Evolutionary conservation across 2,888 invertebrate genomes (phyloP), one percentile per base, ranked within the genome.

Genomic region (Psylliodes chrysocephalus): DNA sequence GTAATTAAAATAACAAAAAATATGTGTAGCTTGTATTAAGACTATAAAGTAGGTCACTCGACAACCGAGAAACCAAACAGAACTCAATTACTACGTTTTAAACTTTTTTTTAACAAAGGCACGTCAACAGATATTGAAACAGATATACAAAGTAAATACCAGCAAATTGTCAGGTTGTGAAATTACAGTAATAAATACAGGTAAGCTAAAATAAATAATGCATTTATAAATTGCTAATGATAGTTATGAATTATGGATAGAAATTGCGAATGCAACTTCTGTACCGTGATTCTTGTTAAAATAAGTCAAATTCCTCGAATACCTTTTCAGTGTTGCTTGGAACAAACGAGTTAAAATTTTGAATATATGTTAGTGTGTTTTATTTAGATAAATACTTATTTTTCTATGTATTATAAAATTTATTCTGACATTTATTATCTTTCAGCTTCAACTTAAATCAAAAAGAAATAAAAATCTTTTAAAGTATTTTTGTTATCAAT

Each of bases 181-280:
- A 66, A 64, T 66, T 46, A 59, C 49, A 52, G 56, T 35, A 57
- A 66, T 64, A 64, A 66, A 49, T 62, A 28, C 53, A 28, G 15
- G 28, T 8, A 8, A 49, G 10, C 17, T 33, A 35, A 59, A 60
- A 63, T 63, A 64, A 60, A 66, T 63, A 64, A 53, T 42, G 35
- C 46, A 61, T 38, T 49, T 57, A 38, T 63, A 64, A 67, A 63
- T 63, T 59, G 40, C 59, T 44, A 59, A 60, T 61, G 66, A 69
- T 55, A 59, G 60, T 57, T 67, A 67, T 67, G 57, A 65, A 63
- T 66, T 66, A 68, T 66, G 33, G 57, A 44, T 60, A 56, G 51
- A 51, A 60, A 62, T 63, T 25, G n/a, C 7, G 47, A 18, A 12
- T 25, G 12, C 47, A 6, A 15, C 49, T 49, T 30, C 28, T 49